Evolutionary conservation across 1,140 invertebrate genomes (phyloP), one percentile per base, ranked within the genome.

Genomic region (Hyles vespertilio): DNA sequence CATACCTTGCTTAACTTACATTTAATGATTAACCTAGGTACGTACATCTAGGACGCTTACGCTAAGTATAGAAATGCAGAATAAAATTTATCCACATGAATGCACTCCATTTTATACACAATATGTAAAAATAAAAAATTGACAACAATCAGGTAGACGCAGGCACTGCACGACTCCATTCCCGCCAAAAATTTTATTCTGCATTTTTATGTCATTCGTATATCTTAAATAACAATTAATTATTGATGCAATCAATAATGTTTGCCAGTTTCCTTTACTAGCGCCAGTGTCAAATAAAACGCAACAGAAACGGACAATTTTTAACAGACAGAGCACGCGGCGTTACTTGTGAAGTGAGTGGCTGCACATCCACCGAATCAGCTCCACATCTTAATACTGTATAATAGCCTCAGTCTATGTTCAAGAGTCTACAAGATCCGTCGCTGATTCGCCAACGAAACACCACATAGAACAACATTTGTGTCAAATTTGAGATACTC

Each of bases 1-100:
- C 72, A 65, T 79, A 79, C 72, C 79, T 81, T 71, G 59, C 79
- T 84, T 82, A 85, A 65, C 69, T 83, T 76, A 77, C 63, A 67
- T 52, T 51, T 58, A 59, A 54, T 70, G 69, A 71, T 75, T 77
- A 82, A 51, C 67, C 76, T 87, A 83, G 61, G 65, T 74, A 77
- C 70, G 68, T 82, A 84, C 70, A 76, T 54, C 79, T 81, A 82
- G 60, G 61, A 72, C 61, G 53, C 77, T 86, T 86, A 85, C 52
- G 47, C 72, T 84, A 81, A 65, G 52, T 57, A 63, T 69, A 72
- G 70, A 78, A 82, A 82, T 81, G 79, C 82, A 88, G 78, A 86
- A 84, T 74, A 78, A 65, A 59, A 64, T 66, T 54, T 57, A 7
- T 52, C 34, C 60, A 53, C 59, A 10, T 32, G 44, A 51, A 32